These are phyloP conservation scores for Zaprionus africanus DNA, from an alignment of 1,140 invertebrate species.

Conservation along the genomic window DNA sequence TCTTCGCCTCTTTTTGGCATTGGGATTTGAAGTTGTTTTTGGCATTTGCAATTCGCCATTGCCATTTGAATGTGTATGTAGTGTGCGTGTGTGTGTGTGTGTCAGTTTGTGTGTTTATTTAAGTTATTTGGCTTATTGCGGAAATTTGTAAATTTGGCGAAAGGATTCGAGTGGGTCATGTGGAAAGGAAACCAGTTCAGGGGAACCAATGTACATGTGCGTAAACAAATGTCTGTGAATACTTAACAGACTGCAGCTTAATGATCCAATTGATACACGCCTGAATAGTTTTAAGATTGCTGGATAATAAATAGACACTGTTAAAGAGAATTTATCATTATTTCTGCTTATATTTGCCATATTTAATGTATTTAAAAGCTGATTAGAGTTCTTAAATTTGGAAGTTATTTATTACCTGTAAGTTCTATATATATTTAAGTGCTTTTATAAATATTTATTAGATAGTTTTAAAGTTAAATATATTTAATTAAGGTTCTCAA, in stretches of 20 bases:
- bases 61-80: conserved; percentile 46
- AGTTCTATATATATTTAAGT: too few relatives aligned
- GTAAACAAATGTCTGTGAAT: conserved; percentile 5
- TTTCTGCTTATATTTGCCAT: background rate
- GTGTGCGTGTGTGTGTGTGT: conserved; percentile 3
- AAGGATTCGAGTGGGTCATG: conserved; percentile 49
- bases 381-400: too few relatives aligned
- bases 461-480: too few relatives aligned
- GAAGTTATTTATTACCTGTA: too few relatives aligned
- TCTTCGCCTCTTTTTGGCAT: conserved; percentile 37
- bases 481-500: too few relatives aligned
- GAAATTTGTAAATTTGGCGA: conserved; percentile 80
- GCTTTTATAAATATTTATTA: too few relatives aligned
- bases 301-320: background rate
- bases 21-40: conserved; percentile 64
- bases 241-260: background rate
- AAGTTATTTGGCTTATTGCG: conserved; percentile 79
- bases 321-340: background rate
- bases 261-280: conserved; percentile 2
- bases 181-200: background rate
- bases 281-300: background rate
- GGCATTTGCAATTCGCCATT: conserved; percentile 37
- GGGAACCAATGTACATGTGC: conserved; percentile 8
- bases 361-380: too few relatives aligned
- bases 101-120: conserved; percentile 72